Evolutionary conservation across 2,797 vertebrate species (phyloP).

Genomic region (Galagoides demidoff): DNA sequence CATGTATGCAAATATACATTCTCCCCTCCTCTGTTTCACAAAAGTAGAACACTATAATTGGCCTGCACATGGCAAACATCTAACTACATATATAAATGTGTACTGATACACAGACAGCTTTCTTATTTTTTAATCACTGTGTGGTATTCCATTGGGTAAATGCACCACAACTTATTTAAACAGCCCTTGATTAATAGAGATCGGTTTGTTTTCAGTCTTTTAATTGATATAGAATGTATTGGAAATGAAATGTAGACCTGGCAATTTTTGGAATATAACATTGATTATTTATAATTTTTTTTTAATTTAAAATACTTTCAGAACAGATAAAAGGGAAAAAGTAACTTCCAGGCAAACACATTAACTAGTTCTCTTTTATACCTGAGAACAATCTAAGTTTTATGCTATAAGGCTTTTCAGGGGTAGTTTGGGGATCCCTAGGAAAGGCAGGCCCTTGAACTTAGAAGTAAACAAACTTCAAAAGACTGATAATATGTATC

Average conservation of each 20-base stretch:
- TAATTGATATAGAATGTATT: not conserved
- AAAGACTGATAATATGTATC: not conserved
- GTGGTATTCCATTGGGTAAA: not conserved
- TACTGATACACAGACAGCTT: not conserved
- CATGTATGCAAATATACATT: slow-evolving; percentile 18
- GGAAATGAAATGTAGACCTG: not conserved
- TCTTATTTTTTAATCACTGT: not conserved
- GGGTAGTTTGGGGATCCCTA: not conserved
- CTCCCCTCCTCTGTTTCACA: not conserved
- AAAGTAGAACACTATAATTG: not conserved
- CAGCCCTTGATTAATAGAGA: not conserved
- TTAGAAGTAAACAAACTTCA: not conserved
- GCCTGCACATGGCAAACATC: not conserved
- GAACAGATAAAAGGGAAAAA: not conserved
- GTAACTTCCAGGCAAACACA: not conserved
- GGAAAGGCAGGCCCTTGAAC: not conserved
- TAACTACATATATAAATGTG: not conserved
- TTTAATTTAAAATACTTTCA: not conserved
- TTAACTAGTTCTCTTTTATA: not conserved
- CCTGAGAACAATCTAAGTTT: not conserved
- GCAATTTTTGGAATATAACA: not conserved
- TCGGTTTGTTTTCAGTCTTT: not conserved
- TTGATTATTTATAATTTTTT: not conserved
- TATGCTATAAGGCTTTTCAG: not conserved
- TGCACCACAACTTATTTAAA: not conserved